Evolutionary conservation across 1,140 invertebrate genomes (phyloP).

Genomic region (Hycleus cichorii): DNA sequence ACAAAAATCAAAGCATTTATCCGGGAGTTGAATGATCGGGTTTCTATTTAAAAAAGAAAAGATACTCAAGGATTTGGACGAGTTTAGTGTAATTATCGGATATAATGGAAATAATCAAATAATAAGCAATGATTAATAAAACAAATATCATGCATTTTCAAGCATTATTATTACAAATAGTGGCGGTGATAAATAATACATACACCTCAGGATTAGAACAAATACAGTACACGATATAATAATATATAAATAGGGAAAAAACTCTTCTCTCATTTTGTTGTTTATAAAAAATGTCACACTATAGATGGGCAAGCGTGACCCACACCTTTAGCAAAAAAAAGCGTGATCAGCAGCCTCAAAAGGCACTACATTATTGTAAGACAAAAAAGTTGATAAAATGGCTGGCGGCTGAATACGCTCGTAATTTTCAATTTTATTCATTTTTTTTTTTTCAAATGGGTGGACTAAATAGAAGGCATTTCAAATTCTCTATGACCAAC

Average conservation of each 20-base stretch:
- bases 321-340: slow-evolving; percentile 34
- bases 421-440: no score
- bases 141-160: slow-evolving; percentile 81
- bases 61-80: no score
- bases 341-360: slow-evolving; percentile 41
- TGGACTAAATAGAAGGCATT: no score
- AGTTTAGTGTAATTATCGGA: background rate
- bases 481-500: slow-evolving; percentile 1
- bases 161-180: slow-evolving; percentile 80
- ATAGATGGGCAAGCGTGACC: slow-evolving; percentile 33
- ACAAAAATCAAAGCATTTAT: no score
- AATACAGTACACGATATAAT: slow-evolving; percentile 53
- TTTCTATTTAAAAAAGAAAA: no score
- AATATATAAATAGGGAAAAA: slow-evolving; percentile 30
- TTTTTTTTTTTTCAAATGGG: no score
- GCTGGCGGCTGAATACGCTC: slow-evolving; percentile 40
- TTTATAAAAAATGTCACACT: slow-evolving; percentile 25
- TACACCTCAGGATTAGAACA: slow-evolving; percentile 46
- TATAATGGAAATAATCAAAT: slow-evolving; percentile 46
- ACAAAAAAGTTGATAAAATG: slow-evolving; percentile 26
- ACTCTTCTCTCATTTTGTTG: background rate
- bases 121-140: slow-evolving; percentile 71
- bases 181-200: slow-evolving; percentile 49
- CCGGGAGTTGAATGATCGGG: no score
- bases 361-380: slow-evolving; percentile 42